Conservation (phyloP, 2,113 vertebrate genomes). For the Cavia aperea region DNA sequence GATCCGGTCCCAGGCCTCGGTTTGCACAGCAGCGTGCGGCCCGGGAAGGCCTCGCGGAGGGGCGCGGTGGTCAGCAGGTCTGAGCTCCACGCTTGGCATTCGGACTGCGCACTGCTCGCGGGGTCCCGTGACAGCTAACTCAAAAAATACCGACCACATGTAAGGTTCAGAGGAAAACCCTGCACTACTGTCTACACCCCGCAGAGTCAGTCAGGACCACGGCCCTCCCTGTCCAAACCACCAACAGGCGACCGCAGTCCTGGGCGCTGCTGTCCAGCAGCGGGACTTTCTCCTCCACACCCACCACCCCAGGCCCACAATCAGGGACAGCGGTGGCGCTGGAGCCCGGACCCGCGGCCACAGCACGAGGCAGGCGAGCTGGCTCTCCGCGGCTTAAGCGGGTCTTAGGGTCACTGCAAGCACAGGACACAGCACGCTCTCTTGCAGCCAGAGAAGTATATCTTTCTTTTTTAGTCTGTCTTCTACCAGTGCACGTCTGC, state of each 20-base stretch:
- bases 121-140: too few relatives aligned
- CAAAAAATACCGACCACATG: too few relatives aligned
- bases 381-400: not conserved
- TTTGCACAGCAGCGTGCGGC: not conserved
- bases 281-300: not conserved
- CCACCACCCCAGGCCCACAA: too few relatives aligned
- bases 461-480: not conserved
- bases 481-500: not conserved
- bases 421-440: not conserved
- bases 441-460: not conserved
- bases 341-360: not conserved
- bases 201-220: accelerated
- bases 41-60: not conserved
- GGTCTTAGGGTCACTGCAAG: not conserved
- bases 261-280: not conserved
- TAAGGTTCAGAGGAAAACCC: not conserved
- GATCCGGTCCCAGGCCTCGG: not conserved
- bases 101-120: too few relatives aligned
- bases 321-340: too few relatives aligned
- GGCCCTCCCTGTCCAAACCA: not conserved
- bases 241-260: not conserved
- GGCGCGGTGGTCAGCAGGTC: not conserved
- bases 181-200: too few relatives aligned
- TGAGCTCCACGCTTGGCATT: not conserved
- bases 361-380: not conserved